Evolutionary conservation across 2,113 vertebrate genomes (phyloP).

Genomic region (Melanocharis versteri): DNA sequence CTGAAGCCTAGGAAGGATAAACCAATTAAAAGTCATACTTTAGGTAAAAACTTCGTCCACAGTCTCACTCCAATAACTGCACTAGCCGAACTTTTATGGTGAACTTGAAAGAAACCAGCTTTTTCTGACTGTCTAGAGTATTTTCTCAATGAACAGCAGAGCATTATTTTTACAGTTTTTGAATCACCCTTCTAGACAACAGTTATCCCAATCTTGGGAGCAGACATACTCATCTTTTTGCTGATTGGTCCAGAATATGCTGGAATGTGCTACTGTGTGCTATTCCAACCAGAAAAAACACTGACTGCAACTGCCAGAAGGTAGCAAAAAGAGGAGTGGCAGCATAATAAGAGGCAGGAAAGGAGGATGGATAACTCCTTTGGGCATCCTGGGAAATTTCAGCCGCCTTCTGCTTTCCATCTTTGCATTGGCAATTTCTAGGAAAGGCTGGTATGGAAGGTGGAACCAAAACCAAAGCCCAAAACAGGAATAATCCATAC

Average conservation of each 20-base stretch:
- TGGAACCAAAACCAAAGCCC: background rate
- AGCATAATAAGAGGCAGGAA: background rate
- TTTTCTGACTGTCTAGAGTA: background rate
- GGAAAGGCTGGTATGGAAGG: background rate
- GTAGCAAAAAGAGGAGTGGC: background rate
- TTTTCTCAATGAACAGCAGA: background rate
- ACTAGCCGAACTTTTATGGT: background rate
- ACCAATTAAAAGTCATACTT: background rate
- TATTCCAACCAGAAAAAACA: background rate
- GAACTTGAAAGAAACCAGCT: background rate
- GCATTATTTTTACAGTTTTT: background rate
- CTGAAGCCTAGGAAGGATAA: background rate
- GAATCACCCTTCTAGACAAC: background rate
- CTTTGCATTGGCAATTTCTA: background rate
- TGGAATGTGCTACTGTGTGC: background rate
- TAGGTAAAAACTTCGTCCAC: background rate
- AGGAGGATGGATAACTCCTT: background rate
- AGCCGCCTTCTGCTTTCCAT: background rate
- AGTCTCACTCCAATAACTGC: background rate
- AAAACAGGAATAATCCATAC: background rate
- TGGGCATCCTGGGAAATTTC: background rate
- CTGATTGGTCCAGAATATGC: background rate
- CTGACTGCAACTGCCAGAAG: background rate
- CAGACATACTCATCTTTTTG: background rate
- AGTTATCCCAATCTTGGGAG: background rate